A percentile compares a stretch with the other conserved stretches of the same genome.
These are phyloP conservation scores for Sternotherus odoratus DNA, from an alignment of 2,797 vertebrate genomes.

Conservation along the genomic window DNA sequence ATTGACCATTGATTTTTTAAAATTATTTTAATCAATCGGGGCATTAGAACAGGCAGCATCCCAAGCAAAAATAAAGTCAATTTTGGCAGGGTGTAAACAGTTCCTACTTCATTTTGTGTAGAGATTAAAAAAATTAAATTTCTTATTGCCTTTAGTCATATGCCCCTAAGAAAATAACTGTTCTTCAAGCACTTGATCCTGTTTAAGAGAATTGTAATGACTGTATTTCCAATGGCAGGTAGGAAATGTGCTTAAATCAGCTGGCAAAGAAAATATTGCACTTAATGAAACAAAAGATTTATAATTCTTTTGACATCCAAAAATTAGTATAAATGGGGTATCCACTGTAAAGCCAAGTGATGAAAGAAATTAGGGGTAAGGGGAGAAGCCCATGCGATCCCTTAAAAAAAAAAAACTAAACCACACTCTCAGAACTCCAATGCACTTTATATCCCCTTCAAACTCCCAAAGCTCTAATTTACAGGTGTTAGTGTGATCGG, in stretches of 20 bases:
- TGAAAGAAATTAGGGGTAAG: fast-evolving
- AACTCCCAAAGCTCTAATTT: not conserved
- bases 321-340: not conserved
- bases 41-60: constrained; percentile 35
- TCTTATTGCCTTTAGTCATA: constrained; percentile 12
- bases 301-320: not conserved
- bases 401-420: not conserved
- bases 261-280: not conserved
- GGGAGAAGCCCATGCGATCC: not conserved
- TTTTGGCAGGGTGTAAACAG: constrained; percentile 40
- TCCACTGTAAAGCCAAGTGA: not conserved
- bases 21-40: constrained; percentile 30
- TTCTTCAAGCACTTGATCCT: constrained; percentile 26
- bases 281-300: not conserved
- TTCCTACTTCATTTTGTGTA: constrained; percentile 51
- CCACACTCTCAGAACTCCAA: not conserved
- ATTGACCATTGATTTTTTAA: not conserved
- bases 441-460: not conserved
- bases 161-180: constrained; percentile 8
- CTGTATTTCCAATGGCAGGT: constrained; percentile 4
- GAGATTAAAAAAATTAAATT: constrained; percentile 9
- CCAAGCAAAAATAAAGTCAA: constrained; percentile 56
- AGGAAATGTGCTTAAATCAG: not conserved
- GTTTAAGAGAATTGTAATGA: constrained; percentile 9
- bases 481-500: not conserved